phyloP scores from a whole-genome alignment of 2,113 vertebrate genomes.

The Barbus barbus region DNA sequence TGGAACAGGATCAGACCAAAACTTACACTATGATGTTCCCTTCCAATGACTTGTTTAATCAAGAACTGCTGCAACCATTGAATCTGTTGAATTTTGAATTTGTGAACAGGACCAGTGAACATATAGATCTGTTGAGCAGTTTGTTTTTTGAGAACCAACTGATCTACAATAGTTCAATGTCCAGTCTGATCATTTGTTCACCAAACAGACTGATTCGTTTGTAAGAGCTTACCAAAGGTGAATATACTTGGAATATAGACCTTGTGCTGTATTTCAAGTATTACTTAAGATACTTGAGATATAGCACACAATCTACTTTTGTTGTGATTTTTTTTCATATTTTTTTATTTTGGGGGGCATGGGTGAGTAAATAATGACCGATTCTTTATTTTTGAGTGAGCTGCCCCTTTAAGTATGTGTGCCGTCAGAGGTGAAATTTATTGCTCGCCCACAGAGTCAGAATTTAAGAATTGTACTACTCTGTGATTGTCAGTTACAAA shows the following conservation, averaged over 20 bases:
- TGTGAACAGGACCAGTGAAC: neutral
- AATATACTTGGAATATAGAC: neutral
- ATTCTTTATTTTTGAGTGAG: neutral
- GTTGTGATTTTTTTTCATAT: neutral
- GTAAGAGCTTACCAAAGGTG: neutral
- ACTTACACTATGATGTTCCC: neutral
- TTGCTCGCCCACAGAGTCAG: neutral
- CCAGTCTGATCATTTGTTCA: too few species aligned
- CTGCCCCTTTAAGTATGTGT: neutral
- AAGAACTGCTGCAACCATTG: too few species aligned
- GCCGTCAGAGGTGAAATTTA: neutral
- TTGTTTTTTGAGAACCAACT: neutral
- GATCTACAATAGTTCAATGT: neutral
- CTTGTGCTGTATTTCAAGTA: too few species aligned
- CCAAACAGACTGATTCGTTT: neutral
- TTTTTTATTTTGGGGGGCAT: neutral
- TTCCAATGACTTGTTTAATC: neutral
- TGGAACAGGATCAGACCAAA: neutral
- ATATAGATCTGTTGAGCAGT: neutral
- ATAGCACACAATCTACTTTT: neutral
- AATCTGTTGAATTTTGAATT: neutral
- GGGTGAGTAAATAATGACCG: neutral
- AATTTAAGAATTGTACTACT: conserved; percentile 23
- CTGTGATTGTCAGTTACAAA: conserved; percentile 13
- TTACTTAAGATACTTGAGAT: neutral